Base-by-base conservation (phyloP, 2,113 vertebrate genomes). In the Pseudorasbora parva region DNA sequence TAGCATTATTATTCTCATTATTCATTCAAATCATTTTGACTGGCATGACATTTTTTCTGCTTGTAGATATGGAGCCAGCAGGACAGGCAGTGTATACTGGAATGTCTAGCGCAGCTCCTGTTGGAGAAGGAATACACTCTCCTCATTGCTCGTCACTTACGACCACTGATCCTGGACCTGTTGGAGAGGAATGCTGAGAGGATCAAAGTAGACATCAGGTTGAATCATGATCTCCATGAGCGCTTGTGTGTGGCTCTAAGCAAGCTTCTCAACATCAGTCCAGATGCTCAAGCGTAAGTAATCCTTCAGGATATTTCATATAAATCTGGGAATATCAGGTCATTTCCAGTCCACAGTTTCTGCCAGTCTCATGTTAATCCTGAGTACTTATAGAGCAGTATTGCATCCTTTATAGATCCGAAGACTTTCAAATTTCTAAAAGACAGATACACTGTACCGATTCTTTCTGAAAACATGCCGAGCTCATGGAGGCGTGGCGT, bases 211-310 rank as follows among this genome's bases (percentile, higher is more conserved):
- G 94, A 95, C 14, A 95, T 94, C 69, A 92, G 94, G 1, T 89
- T 97, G 82, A 97, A 96, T 90, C 96, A 99, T 0, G 98, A 99
- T 89, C 94, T 96, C 1, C 98, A 99, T 0, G 98, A 99, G 83
- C 95, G 98, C 10, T 91, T 99, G 6, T 99, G 97, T 82, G 98
- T 99, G 79, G 97, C 97, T 0, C 95, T 99, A 92, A 97, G 98
- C 94, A 98, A 94, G 80, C 94, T 99, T 77, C 86, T 98, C 4
- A 88, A 91, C 83, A 88, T 94, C 90, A 96, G 97, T 88, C 97
- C 97, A 8, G 97, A 98, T 72, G 95, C 97, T 41, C 92, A 96
- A 78, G 93, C 92, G 98, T 99, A 93, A 98, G 98, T 96, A 8
- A n/a, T 23, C 49, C 27, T 33, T 17, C 25, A 15, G 30, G 11